Percentiles rank a stretch among this genome's conserved stretches.
Conservation (phyloP, 2,113 vertebrate species). For the Oenanthe melanoleuca region DNA sequence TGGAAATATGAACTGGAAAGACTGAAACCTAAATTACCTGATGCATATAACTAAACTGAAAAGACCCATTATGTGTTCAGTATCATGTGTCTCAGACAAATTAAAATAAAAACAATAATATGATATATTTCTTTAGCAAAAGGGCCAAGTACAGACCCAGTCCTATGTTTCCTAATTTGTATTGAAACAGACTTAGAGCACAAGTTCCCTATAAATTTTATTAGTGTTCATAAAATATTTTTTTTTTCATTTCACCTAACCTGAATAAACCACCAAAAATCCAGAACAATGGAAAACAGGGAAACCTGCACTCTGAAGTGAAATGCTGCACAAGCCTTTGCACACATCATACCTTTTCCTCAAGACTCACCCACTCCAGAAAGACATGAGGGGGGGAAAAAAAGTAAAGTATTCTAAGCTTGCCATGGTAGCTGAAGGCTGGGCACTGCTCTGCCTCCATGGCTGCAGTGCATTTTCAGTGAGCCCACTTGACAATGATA, state of each 20-base stretch:
- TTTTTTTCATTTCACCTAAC: background rate
- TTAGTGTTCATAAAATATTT: background rate
- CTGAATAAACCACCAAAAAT: background rate
- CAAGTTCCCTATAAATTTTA: background rate
- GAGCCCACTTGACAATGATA: background rate
- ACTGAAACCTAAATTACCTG: background rate
- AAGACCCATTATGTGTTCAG: background rate
- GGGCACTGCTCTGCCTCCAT: background rate
- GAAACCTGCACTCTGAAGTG: background rate
- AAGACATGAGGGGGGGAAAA: rapidly evolving
- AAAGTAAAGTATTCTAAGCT: background rate
- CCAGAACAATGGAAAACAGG: background rate
- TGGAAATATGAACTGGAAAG: background rate
- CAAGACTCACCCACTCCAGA: background rate
- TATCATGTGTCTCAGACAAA: background rate
- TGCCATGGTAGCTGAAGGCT: background rate
- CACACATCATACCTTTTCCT: background rate
- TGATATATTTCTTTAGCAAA: background rate
- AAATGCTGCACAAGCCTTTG: background rate
- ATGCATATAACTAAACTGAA: background rate
- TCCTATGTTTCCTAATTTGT: background rate
- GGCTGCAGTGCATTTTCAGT: background rate
- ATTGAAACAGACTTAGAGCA: background rate
- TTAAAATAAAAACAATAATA: background rate
- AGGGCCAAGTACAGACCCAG: background rate